These are phyloP conservation scores for Apodemia duryi DNA, from an alignment of 2,888 invertebrate genomes.

Conservation along the genomic window DNA sequence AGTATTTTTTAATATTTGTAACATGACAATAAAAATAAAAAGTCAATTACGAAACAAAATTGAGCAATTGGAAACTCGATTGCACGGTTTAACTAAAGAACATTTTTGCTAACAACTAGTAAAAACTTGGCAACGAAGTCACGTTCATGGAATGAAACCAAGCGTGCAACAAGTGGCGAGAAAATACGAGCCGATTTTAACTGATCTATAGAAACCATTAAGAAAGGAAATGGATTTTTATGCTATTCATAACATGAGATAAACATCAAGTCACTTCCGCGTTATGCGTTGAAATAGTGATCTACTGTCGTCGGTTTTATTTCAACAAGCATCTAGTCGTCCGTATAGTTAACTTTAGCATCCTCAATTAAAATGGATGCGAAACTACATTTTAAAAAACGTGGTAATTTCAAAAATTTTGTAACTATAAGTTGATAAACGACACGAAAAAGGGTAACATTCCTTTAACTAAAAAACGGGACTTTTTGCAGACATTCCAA, in stretches of 20 bases:
- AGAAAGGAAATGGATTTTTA: constrained; percentile 11
- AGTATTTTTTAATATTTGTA: neutral
- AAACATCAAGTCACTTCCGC: constrained; percentile 8
- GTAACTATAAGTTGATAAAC: too few relatives aligned
- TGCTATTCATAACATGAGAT: constrained; percentile 7
- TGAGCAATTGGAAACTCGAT: constrained; percentile 58
- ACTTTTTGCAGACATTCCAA: neutral
- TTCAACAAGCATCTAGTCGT: neutral
- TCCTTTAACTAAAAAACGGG: neutral
- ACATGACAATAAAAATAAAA: constrained; percentile 38
- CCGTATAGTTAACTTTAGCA: neutral
- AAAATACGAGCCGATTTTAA: constrained; percentile 42
- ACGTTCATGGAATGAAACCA: constrained; percentile 49
- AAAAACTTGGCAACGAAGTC: constrained; percentile 62
- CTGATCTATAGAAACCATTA: constrained; percentile 9
- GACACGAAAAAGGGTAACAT: neutral
- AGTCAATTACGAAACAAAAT: constrained; percentile 48
- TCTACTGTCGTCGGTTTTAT: constrained; percentile 3
- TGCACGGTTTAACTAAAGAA: constrained; percentile 53
- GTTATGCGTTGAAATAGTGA: constrained; percentile 5
- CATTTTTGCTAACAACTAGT: constrained; percentile 42
- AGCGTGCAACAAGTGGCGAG: constrained; percentile 61
- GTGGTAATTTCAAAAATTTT: too few relatives aligned
- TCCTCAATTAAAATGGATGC: neutral
- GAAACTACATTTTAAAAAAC: neutral